phyloP scores from a whole-genome alignment of 2,888 invertebrate genomes.

The Syrphus vitripennis region DNA sequence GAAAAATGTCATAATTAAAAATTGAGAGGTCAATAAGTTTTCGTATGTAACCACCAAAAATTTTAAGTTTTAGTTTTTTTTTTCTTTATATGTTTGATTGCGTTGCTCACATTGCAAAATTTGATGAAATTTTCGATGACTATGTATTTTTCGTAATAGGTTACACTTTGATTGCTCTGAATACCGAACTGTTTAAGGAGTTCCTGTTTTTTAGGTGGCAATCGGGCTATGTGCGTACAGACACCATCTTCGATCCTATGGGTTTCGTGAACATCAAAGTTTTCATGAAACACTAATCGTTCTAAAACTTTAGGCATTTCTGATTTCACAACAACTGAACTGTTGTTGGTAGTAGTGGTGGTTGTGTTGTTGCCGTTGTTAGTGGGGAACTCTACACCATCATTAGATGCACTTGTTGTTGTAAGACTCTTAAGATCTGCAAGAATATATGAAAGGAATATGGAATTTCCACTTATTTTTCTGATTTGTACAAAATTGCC shows the following conservation, averaged over 20 bases:
- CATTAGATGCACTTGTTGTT: slow-evolving; percentile 77
- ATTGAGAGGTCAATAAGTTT: neutral
- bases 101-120: slow-evolving; percentile 81
- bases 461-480: slow-evolving; percentile 35
- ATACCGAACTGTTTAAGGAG: slow-evolving; percentile 81
- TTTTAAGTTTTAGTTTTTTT: neutral
- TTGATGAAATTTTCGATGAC: slow-evolving; percentile 81
- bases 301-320: slow-evolving; percentile 77
- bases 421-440: slow-evolving; percentile 80
- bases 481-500: neutral
- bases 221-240: slow-evolving; percentile 80
- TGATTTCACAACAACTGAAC: slow-evolving; percentile 68
- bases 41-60: neutral
- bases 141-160: slow-evolving; percentile 81
- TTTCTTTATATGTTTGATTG: slow-evolving; percentile 36
- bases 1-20: neutral
- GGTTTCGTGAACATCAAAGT: slow-evolving; percentile 80
- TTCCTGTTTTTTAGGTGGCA: slow-evolving; percentile 81
- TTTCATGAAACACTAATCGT: slow-evolving; percentile 79
- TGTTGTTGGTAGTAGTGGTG: slow-evolving; percentile 35
- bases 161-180: slow-evolving; percentile 81
- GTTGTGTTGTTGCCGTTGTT: slow-evolving; percentile 39
- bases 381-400: slow-evolving; percentile 77
- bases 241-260: slow-evolving; percentile 80
- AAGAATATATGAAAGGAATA: slow-evolving; percentile 65